Conservation (phyloP, 2,797 vertebrate genomes). For the Simalia tracyae region DNA sequence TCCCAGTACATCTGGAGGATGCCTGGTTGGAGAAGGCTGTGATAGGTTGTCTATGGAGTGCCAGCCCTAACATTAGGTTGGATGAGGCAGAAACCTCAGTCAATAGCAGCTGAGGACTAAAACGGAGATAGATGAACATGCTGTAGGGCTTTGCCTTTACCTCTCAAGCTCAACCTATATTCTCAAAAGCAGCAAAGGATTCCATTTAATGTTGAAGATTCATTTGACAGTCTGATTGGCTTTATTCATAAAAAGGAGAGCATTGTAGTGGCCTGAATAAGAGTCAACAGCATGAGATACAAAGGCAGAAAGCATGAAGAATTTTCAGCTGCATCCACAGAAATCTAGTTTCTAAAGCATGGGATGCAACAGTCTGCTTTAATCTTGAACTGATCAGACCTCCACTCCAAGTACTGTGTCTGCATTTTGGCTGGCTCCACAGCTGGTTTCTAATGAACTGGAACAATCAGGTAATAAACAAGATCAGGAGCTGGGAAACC, state of each 20-base stretch:
- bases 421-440: neutral
- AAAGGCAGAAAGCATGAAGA: neutral
- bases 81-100: neutral
- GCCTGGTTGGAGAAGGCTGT: neutral
- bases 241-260: neutral
- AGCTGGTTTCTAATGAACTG: neutral
- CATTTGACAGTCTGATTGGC: neutral
- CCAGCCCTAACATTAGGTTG: neutral
- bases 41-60: neutral
- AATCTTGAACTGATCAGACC: neutral
- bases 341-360: neutral
- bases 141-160: neutral
- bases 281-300: neutral
- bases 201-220: neutral
- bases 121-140: neutral
- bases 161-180: neutral
- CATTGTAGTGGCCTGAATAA: too few species aligned
- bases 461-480: neutral
- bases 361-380: neutral
- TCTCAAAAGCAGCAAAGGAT: neutral
- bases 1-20: neutral
- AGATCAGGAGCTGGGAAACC: neutral
- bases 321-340: neutral
- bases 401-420: neutral
- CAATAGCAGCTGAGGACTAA: neutral